Conservation (phyloP, 1,140 invertebrate species). For the Druon quercuslanigerum region DNA sequence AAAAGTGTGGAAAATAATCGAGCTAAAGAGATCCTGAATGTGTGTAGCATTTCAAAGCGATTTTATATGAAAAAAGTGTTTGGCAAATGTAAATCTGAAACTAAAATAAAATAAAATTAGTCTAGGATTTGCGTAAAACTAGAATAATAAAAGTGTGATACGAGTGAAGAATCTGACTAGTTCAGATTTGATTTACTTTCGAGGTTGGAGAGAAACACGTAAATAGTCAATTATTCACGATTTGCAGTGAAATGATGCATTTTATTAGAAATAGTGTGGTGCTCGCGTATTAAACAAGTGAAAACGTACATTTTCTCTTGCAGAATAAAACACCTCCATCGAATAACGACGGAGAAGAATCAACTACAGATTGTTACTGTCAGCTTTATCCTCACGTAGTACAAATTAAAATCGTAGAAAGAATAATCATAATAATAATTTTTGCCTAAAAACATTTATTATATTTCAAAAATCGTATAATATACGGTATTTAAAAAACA, state of each 20-base stretch:
- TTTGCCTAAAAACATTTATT: slow-evolving; percentile 32
- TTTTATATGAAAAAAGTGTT: slow-evolving; percentile 23
- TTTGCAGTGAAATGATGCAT: slow-evolving; percentile 30
- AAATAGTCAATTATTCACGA: slow-evolving; percentile 18
- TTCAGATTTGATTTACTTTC: neutral
- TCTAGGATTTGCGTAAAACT: slow-evolving; percentile 22
- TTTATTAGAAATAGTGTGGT: slow-evolving; percentile 29
- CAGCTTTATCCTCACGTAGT: slow-evolving; percentile 16
- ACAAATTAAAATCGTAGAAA: slow-evolving; percentile 35
- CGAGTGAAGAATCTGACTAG: too few species aligned
- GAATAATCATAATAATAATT: slow-evolving; percentile 24
- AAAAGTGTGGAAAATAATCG: slow-evolving; percentile 2
- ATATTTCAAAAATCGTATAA: slow-evolving; percentile 29
- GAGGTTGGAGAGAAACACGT: slow-evolving; percentile 7
- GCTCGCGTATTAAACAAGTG: slow-evolving; percentile 22
- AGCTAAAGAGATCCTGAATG: neutral
- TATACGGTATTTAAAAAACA: slow-evolving; percentile 27
- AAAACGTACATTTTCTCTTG: slow-evolving; percentile 17
- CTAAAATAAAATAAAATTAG: neutral
- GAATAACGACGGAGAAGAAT: slow-evolving; percentile 22
- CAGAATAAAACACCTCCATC: neutral
- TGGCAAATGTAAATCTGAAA: neutral
- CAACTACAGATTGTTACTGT: slow-evolving; percentile 4
- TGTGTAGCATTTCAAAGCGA: neutral
- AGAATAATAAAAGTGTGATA: slow-evolving; percentile 16